These are phyloP conservation scores for Callitettix versicolor DNA, from an alignment of 1,140 invertebrate genomes.

Conservation along the genomic window DNA sequence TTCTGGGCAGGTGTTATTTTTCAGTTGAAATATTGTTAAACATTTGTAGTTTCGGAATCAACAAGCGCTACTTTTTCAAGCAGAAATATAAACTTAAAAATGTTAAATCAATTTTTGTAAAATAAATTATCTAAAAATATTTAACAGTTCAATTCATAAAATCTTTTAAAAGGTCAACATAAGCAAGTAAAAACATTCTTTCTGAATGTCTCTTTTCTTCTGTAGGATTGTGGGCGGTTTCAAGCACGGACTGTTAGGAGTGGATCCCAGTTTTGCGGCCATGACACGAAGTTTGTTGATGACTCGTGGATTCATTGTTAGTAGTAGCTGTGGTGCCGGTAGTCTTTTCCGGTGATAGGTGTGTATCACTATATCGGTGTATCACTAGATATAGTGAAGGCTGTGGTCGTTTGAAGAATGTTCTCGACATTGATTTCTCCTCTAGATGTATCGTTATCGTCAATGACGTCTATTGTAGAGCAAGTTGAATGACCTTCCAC, in stretches of 20 bases:
- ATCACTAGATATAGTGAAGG: conserved; percentile 20
- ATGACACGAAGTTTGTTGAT: background rate
- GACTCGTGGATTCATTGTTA: background rate
- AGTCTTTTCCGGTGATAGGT: conserved; percentile 3
- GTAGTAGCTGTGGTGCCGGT: background rate
- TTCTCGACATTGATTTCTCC: conserved; percentile 14
- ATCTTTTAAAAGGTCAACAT: too few relatives aligned
- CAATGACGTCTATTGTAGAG: background rate
- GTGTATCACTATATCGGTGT: background rate
- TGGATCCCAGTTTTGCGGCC: background rate
- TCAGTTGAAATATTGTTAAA: too few relatives aligned
- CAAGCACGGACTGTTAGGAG: conserved; percentile 16
- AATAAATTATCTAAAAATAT: too few relatives aligned
- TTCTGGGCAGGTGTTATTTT: too few relatives aligned
- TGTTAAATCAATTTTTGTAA: too few relatives aligned
- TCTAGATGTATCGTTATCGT: background rate
- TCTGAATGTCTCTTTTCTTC: conserved; percentile 16
- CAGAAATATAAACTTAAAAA: too few relatives aligned
- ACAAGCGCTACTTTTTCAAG: too few relatives aligned
- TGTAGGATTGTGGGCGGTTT: conserved; percentile 10
- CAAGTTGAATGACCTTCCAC: conserved; percentile 9
- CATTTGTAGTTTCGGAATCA: too few relatives aligned
- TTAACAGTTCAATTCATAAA: too few relatives aligned
- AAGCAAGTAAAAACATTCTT: too few relatives aligned
- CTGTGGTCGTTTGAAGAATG: conserved; percentile 23